Base-by-base conservation (phyloP, 2,888 invertebrate genomes). In the Drosophila rubida region DNA sequence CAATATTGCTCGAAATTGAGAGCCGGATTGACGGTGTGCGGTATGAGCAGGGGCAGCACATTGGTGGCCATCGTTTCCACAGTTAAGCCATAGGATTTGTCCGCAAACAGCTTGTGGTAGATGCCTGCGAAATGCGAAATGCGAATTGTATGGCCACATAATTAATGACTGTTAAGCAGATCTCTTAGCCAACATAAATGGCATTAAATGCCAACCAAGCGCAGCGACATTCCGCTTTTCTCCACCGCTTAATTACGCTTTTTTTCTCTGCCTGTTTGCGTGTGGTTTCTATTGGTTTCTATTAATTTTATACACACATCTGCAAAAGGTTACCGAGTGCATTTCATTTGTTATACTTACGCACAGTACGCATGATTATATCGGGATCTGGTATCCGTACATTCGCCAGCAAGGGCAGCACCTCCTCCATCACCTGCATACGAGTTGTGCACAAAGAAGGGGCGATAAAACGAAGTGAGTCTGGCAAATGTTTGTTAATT, bases 61-160 rank as follows among this genome's bases (percentile, higher is more conserved):
- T 96, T 95, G 9, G 97, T 97, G 6, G 98, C 98, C 95, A 99
- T 96, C 85, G 98, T 93, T 90, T 96, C 97, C 48, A 97, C 95
- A 3, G 96, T 96, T 78, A 99, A 93, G 39, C 97, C 98, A 92
- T 96, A 98, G 90, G 95, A 96, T 92, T 96, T 96, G 92, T 98
- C 98, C 90, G 95, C 94, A 81, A 98, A 93, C 95, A 98, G 95
- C 89, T 96, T 94, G 89, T 96, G 95, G 93, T 98, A 98, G 89
- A 98, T 97, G 92, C 96, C 98, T 98, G 35, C 11, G 32, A n/a
- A 35, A 35, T 98, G 35, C 11, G 32, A n/a, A 35, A 35, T 35
- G 93, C 25, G 16, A 65, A 57, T 59, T 50, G 44, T 32, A 44
- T 44, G 54, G 16, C 19, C 41, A 53, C 41, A 41, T 41, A 53